Percentiles rank a stretch among this genome's conserved stretches.
These are phyloP conservation scores for Nomia melanderi DNA, from an alignment of 1,140 invertebrate genomes.

Conservation along the genomic window DNA sequence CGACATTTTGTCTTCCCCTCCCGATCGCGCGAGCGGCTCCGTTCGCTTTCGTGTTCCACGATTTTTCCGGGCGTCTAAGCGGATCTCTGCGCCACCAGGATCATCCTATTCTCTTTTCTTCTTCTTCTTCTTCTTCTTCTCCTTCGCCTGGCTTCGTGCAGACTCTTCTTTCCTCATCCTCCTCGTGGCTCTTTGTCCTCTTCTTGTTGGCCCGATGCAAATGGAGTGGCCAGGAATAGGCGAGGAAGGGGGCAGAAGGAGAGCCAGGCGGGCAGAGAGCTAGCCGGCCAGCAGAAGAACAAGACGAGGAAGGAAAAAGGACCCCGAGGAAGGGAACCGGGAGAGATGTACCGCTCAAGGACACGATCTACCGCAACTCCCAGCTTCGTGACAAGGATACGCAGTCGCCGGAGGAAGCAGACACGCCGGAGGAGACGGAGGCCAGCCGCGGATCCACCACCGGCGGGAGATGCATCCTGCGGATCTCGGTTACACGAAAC, in stretches of 20 bases:
- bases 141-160: too few relatives aligned
- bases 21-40: slow-evolving; percentile 44
- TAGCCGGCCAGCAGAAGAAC: background rate
- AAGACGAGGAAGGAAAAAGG: slow-evolving; percentile 14
- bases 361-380: slow-evolving; percentile 67
- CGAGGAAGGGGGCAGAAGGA: slow-evolving; percentile 1
- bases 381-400: slow-evolving; percentile 64
- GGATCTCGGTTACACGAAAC: slow-evolving; percentile 57
- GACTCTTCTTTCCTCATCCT: background rate
- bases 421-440: background rate
- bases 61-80: slow-evolving; percentile 44
- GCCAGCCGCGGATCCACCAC: background rate
- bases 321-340: slow-evolving; percentile 37
- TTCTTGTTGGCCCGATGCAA: slow-evolving; percentile 46
- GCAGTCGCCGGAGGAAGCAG: background rate
- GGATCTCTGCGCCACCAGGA: slow-evolving; percentile 37
- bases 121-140: background rate
- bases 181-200: background rate
- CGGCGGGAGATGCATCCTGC: slow-evolving; percentile 14
- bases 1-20: slow-evolving; percentile 47
- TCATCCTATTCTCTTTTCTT: background rate
- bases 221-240: slow-evolving; percentile 51
- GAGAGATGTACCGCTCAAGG: slow-evolving; percentile 63
- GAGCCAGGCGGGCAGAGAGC: background rate
- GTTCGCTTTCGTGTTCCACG: slow-evolving; percentile 45